These are phyloP conservation scores for Acanthurus tractus DNA, from an alignment of 2,797 vertebrate species.

Conservation along the genomic window DNA sequence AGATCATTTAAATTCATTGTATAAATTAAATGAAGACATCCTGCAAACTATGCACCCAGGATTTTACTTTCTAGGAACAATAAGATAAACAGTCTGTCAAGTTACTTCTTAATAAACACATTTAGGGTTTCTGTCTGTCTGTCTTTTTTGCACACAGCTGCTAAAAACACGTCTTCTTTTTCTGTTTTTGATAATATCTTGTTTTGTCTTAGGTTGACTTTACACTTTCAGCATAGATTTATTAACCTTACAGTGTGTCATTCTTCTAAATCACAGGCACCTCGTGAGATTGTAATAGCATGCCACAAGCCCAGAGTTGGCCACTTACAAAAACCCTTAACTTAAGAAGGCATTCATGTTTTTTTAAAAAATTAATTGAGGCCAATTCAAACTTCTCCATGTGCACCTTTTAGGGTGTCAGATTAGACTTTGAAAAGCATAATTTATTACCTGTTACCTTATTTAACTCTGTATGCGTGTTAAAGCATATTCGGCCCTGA, in stretches of 20 bases:
- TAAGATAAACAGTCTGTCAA: neutral
- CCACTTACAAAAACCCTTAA: constrained; percentile 26
- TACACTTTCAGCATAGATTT: neutral
- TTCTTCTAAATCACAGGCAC: neutral
- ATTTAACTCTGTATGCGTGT: constrained; percentile 30
- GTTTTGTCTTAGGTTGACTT: too few relatives aligned
- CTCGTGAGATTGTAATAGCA: constrained; percentile 14
- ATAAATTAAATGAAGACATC: neutral
- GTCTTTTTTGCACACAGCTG: too few relatives aligned
- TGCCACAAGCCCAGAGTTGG: neutral
- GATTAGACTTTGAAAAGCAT: constrained; percentile 23
- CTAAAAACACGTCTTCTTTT: neutral
- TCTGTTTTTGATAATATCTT: too few relatives aligned
- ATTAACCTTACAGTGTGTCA: neutral
- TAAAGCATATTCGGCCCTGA: constrained; percentile 38
- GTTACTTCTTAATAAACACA: constrained; percentile 2
- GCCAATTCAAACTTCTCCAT: neutral
- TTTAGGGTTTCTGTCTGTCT: too few relatives aligned
- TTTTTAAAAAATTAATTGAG: constrained; percentile 12
- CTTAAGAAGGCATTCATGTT: neutral
- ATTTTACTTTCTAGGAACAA: constrained; percentile 1
- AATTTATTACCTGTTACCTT: constrained; percentile 32
- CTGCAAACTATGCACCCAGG: neutral
- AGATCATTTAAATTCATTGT: neutral
- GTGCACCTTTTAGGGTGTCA: constrained; percentile 7